phyloP scores from a whole-genome alignment of 2,888 invertebrate species.

The Holacanthella duospinosa region DNA sequence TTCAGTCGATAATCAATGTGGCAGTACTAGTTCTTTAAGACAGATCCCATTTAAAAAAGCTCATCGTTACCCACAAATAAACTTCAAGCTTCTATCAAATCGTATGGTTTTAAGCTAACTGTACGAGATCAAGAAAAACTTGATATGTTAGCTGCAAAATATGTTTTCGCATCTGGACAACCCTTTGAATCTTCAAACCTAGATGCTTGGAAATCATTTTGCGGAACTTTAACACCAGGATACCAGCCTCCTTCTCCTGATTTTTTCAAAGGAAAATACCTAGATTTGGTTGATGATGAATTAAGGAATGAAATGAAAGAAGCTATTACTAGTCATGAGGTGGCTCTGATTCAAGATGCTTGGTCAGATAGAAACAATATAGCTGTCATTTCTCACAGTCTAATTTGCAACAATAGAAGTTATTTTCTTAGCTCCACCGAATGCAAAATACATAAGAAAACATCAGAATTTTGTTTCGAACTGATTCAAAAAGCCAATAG shows the following conservation, averaged over 20 bases:
- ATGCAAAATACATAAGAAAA: neutral
- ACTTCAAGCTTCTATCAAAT: too few relatives aligned
- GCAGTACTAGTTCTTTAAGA: too few relatives aligned
- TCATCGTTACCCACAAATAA: too few relatives aligned
- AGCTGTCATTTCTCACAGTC: neutral
- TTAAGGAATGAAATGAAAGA: neutral
- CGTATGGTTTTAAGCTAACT: too few relatives aligned
- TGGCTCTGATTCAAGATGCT: neutral
- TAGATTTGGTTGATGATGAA: neutral
- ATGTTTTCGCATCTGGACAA: neutral
- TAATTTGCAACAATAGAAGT: neutral
- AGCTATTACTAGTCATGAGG: neutral
- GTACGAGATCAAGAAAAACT: too few relatives aligned
- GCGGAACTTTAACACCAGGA: neutral
- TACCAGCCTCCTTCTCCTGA: neutral
- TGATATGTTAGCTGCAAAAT: neutral
- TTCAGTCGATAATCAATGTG: too few relatives aligned
- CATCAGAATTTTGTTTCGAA: neutral
- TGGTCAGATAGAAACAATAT: neutral
- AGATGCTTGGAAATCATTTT: neutral
- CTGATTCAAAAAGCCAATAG: too few relatives aligned
- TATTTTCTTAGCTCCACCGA: neutral
- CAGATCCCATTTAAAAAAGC: too few relatives aligned
- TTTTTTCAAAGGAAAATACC: neutral
- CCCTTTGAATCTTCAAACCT: neutral